Evolutionary conservation across 92 coral and sea anemone species (phyloP).

Genomic region (Umimayanthus chanpuru): DNA sequence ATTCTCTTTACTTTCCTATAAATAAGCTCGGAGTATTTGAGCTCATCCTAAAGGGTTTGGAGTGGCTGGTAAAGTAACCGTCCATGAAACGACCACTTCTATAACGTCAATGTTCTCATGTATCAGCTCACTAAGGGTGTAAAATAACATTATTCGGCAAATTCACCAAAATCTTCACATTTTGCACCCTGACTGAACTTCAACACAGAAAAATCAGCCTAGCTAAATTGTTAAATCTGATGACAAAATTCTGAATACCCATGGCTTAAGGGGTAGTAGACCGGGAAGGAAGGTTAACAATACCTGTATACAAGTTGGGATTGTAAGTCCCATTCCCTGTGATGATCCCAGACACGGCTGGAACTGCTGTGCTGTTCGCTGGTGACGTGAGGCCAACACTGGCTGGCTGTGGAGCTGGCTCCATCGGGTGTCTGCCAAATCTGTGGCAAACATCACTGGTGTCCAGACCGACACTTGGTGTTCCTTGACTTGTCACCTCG

Average conservation of each 20-base stretch:
- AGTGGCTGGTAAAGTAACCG: not conserved
- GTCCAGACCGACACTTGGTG: conserved; percentile 61
- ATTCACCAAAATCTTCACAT: too few relatives aligned
- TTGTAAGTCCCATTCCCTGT: conserved; percentile 37
- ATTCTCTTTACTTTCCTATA: not conserved
- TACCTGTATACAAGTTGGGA: conserved; percentile 41
- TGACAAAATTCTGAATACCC: not conserved
- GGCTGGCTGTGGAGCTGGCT: conserved; percentile 66
- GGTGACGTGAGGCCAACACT: conserved; percentile 27
- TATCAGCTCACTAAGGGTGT: too few relatives aligned
- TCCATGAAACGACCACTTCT: not conserved
- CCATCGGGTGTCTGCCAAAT: conserved; percentile 66
- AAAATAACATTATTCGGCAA: too few relatives aligned
- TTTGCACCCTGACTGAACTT: too few relatives aligned
- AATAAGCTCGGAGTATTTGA: not conserved
- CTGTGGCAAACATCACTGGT: conserved; percentile 85
- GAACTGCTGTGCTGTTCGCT: conserved; percentile 49
- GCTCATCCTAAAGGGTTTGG: not conserved
- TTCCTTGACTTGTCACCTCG: conserved; percentile 29
- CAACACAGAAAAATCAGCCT: too few relatives aligned
- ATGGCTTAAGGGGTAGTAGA: not conserved
- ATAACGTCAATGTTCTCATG: too few relatives aligned
- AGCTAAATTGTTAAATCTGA: not conserved
- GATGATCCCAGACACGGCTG: conserved; percentile 51
- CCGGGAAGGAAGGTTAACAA: not conserved